Conservation (phyloP, 2,113 vertebrate genomes). For the Cromileptes altivelis region DNA sequence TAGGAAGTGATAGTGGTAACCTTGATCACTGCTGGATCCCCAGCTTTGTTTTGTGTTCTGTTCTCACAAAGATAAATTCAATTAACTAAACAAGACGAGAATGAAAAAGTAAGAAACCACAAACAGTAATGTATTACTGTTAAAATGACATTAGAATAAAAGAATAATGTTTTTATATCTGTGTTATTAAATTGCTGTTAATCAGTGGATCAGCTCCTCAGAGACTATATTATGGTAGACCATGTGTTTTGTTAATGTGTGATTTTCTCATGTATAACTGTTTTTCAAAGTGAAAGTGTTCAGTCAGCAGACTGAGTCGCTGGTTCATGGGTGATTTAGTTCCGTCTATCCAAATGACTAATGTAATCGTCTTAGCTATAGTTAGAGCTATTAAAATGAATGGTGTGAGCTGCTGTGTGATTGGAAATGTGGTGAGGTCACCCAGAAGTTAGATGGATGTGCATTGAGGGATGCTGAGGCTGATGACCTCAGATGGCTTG, state of each 20-base stretch:
- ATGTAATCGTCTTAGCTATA: constrained; percentile 43
- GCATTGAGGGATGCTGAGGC: constrained; percentile 4
- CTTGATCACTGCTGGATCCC: background rate
- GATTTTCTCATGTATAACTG: constrained; percentile 7
- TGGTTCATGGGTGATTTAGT: constrained; percentile 49
- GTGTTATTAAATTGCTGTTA: background rate
- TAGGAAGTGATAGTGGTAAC: background rate
- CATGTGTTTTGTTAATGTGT: background rate
- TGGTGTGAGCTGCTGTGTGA: constrained; percentile 30
- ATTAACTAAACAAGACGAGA: background rate
- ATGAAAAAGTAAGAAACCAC: background rate
- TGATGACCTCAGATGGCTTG: constrained; percentile 12
- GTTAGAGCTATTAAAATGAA: constrained; percentile 52
- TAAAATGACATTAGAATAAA: background rate
- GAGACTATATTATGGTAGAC: background rate
- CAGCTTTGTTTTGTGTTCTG: background rate
- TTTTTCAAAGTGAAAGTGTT: constrained; percentile 2
- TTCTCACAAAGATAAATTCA: background rate
- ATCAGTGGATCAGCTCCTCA: background rate
- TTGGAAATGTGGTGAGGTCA: constrained; percentile 40
- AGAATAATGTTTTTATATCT: background rate
- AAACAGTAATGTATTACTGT: background rate
- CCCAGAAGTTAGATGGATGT: constrained; percentile 39
- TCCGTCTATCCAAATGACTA: constrained; percentile 51
- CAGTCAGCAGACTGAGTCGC: constrained; percentile 20